Evolutionary conservation across 2,113 vertebrate species (phyloP), one percentile per base, ranked within the genome.

Genomic region (Melanostigma gelatinosum): DNA sequence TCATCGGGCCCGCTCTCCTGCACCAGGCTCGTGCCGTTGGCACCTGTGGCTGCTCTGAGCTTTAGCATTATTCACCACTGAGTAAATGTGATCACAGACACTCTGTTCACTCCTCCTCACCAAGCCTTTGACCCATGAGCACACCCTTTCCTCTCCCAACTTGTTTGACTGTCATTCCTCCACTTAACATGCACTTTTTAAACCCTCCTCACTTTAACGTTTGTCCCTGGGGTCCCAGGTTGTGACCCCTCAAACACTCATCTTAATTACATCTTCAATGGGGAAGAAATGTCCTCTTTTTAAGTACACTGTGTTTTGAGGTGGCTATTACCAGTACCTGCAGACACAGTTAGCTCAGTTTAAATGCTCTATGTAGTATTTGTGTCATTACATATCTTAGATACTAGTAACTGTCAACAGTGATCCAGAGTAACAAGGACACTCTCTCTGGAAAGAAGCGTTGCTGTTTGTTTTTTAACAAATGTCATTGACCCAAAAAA

Each of bases 1-100:
- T 3, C 80, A 79, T 44, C 89, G 86, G 88, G 90, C 90, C 80
- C 88, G 73, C 66, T 90, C 90, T 89, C 91, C 93, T 84, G 85
- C 89, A 81, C 88, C 92, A 93, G 93, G 93, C 94, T 94, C 90
- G 94, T 93, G 91, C 87, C 92, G 61, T 54, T 86, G 85, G 82
- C 90, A 88, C 87, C 80, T 80, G 79, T 85, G 89, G 82, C 87
- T 72, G 83, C 89, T 91, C 83, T 90, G 81, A 91, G 77, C 86
- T 90, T 84, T 76, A 75, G 83, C 76, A 73, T 79, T 71, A 90
- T 85, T 91, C 63, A 73, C 76, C 77, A 66, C 83, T 80, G 68
- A 67, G 75, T 87, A 80, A 82, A 84, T 88, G 82, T 57, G 44
- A 54, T 72, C 77, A 66, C 73, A 79, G 75, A 79, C 77, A 83